Conservation (phyloP, 1,140 invertebrate species). For the Eriosoma lanigerum region DNA sequence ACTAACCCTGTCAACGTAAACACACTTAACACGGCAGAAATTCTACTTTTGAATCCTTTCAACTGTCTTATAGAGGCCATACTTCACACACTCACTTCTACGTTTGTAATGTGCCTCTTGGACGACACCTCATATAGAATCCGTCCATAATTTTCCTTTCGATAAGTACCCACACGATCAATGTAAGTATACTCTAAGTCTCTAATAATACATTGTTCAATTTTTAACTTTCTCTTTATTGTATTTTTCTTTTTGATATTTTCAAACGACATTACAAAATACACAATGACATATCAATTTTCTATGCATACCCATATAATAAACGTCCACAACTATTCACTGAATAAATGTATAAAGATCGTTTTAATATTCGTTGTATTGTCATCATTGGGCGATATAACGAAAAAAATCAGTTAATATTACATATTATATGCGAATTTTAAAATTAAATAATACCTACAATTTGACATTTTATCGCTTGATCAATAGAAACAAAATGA, state of each 20-base stretch:
- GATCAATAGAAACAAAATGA: too few relatives aligned
- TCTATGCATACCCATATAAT: too few relatives aligned
- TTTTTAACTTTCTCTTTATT: background rate
- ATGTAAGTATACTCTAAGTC: background rate
- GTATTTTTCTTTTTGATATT: background rate
- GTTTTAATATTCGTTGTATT: too few relatives aligned
- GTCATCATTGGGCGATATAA: too few relatives aligned
- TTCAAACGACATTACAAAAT: background rate
- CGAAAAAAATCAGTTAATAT: too few relatives aligned
- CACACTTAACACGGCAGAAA: conserved; percentile 53
- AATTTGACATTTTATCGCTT: too few relatives aligned
- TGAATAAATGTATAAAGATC: too few relatives aligned
- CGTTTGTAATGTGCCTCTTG: background rate
- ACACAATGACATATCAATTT: too few relatives aligned
- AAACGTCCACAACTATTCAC: too few relatives aligned
- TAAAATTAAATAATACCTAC: too few relatives aligned
- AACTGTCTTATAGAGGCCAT: conserved; percentile 13
- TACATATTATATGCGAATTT: too few relatives aligned
- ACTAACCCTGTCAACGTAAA: conserved; percentile 54
- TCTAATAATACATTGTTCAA: background rate
- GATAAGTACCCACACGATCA: background rate
- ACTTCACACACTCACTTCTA: background rate
- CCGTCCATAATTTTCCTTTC: background rate
- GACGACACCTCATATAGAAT: too few relatives aligned
- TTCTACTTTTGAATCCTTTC: conserved; percentile 26